A percentile compares a stretch with the other conserved stretches of the same genome.
Evolutionary conservation across 1,140 invertebrate species (phyloP).

Genomic region (Galleria mellonella): DNA sequence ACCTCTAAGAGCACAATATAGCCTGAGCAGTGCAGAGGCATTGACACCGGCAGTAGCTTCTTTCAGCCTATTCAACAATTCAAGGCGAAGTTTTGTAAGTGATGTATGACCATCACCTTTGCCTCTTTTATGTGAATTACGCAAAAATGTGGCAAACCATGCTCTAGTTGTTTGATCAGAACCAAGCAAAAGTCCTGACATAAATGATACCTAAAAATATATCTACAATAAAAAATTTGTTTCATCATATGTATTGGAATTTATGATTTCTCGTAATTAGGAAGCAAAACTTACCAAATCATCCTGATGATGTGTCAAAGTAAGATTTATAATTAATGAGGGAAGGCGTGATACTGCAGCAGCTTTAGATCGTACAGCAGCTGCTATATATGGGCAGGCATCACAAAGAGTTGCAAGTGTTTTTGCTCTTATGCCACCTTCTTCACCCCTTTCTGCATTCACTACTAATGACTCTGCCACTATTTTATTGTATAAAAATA

Average conservation of each 20-base stretch:
- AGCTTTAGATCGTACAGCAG: constrained; percentile 88
- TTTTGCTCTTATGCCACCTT: constrained; percentile 76
- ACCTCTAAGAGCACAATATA: constrained; percentile 94
- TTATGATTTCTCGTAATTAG: too few relatives aligned
- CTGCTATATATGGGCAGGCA: constrained; percentile 91
- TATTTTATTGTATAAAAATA: too few relatives aligned
- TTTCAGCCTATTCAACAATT: constrained; percentile 81
- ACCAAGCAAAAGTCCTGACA: constrained; percentile 92
- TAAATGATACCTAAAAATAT: constrained; percentile 83
- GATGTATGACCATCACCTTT: constrained; percentile 85
- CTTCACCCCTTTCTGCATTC: constrained; percentile 92
- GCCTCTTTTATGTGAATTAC: constrained; percentile 89
- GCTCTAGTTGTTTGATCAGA: constrained; percentile 91
- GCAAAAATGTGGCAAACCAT: constrained; percentile 95
- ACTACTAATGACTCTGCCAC: constrained; percentile 89
- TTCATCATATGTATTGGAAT: too few relatives aligned
- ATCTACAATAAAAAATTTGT: constrained; percentile 2
- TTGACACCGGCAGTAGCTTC: constrained; percentile 58
- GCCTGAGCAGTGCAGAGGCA: constrained; percentile 70
- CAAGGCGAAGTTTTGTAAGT: constrained; percentile 85
- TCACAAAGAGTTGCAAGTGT: constrained; percentile 88
- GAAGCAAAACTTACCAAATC: constrained; percentile 63
- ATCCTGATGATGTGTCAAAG: constrained; percentile 68
- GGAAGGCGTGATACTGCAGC: constrained; percentile 93
- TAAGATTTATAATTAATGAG: constrained; percentile 87